Base-by-base conservation (phyloP, 2,888 invertebrate genomes). In the Hemistola chrysoprasaria region DNA sequence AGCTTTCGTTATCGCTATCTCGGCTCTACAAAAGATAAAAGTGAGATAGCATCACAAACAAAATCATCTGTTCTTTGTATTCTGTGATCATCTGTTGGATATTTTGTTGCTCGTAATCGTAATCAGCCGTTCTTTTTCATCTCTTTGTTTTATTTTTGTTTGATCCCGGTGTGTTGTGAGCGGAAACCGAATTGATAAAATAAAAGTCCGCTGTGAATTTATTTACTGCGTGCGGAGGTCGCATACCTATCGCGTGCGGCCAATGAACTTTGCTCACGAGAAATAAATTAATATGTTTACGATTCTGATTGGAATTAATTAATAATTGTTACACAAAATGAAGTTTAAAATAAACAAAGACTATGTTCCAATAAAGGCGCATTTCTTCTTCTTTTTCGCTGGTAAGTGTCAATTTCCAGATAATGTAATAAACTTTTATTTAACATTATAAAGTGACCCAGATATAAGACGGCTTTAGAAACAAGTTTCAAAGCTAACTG, bases 321-420 rank as follows among this genome's bases (percentile, higher is more conserved):
- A 27, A n/a, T 60, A 16, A 16, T 2, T 16, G 16, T n/a, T n/a
- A n/a, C n/a, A n/a, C 16, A 58, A 59, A 61, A 88, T 78, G 84
- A 91, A 90, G 80, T 64, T 91, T 58, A 92, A 91, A 73, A 90
- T 97, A 35, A 93, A 96, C 72, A 89, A 67, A 55, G 88, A 87
- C 26, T 88, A 96, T 33, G 62, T 97, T 76, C 96, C 96, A 6
- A 90, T 97, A 32, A 97, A 97, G 90, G 93, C 93, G 0, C 96
- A 96, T 71, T 97, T 93, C 70, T 96, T 97, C 81, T 94, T 95
- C 71, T 95, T 96, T 61, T 95, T 96, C 91, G 95, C 94, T 54
- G 95, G 96, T 95, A 84, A 92, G 92, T 86, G 2, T 5, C n/a
- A n/a, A n/a, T n/a, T n/a, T n/a, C n/a, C n/a, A n/a, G n/a, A n/a